phyloP scores from a whole-genome alignment of 2,888 invertebrate species.

The Pterobdella sp. region DNA sequence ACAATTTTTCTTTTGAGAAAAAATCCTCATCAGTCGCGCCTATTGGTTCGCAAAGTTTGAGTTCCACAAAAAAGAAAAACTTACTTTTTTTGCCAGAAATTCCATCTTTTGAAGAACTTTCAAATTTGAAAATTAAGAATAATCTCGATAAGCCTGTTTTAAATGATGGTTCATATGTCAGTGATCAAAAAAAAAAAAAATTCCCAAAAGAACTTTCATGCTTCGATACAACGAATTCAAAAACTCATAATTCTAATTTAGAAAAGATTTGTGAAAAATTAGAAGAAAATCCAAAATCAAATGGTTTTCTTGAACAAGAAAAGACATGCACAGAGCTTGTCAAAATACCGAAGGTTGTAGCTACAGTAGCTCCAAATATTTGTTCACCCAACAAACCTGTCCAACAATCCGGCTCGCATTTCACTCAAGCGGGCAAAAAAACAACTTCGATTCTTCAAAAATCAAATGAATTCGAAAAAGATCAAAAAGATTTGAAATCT shows the following conservation, averaged over 20 bases:
- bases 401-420: neutral
- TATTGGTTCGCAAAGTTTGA: neutral
- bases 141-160: neutral
- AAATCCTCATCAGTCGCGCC: neutral
- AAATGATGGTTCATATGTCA: neutral
- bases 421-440: neutral
- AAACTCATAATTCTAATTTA: no score
- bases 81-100: neutral
- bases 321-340: neutral
- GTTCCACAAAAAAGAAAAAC: neutral
- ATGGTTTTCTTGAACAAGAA: neutral
- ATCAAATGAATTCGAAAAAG: no score
- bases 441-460: no score
- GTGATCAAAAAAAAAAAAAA: neutral
- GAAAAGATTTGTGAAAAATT: no score
- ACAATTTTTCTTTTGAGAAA: neutral
- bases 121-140: neutral
- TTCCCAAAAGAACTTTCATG: neutral
- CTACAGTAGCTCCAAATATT: slow-evolving; percentile 20
- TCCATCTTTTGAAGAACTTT: neutral
- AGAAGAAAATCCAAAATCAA: neutral
- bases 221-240: no score
- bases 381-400: neutral
- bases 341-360: slow-evolving; percentile 9
- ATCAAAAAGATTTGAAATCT: neutral